Evolutionary conservation across 2,888 invertebrate species (phyloP).

Genomic region (Lomographa bimaculata): DNA sequence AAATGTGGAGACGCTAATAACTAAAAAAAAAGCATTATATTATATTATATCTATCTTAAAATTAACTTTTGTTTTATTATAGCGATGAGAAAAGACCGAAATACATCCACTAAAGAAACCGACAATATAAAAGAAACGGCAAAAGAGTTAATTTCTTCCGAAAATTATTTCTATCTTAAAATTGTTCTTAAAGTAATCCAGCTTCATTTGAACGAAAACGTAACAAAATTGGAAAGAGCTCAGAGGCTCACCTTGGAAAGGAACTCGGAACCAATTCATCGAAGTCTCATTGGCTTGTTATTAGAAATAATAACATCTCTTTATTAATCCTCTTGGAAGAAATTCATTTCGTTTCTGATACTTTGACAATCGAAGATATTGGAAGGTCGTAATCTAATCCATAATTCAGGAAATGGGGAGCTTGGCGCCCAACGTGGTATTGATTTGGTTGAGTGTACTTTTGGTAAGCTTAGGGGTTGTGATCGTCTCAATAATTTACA

Average conservation of each 20-base stretch:
- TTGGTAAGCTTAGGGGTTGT: background rate
- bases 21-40: too few relatives aligned
- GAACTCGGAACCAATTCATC: constrained; percentile 25
- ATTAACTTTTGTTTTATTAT: too few relatives aligned
- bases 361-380: constrained; percentile 34
- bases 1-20: too few relatives aligned
- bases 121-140: background rate
- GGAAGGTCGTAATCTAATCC: constrained; percentile 35
- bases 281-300: constrained; percentile 26
- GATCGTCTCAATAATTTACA: too few relatives aligned
- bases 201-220: constrained; percentile 1
- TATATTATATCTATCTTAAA: too few relatives aligned
- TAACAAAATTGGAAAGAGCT: constrained; percentile 15
- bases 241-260: constrained; percentile 10
- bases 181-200: constrained; percentile 8
- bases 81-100: too few relatives aligned
- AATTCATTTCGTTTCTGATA: constrained; percentile 34
- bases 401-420: constrained; percentile 35
- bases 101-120: constrained; percentile 2
- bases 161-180: constrained; percentile 11
- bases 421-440: constrained; percentile 23
- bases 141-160: constrained; percentile 9
- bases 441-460: constrained; percentile 17
- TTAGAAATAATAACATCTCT: constrained; percentile 31
- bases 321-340: constrained; percentile 27